Conservation (phyloP, 2,113 vertebrate genomes). For the Hippolais icterina region DNA sequence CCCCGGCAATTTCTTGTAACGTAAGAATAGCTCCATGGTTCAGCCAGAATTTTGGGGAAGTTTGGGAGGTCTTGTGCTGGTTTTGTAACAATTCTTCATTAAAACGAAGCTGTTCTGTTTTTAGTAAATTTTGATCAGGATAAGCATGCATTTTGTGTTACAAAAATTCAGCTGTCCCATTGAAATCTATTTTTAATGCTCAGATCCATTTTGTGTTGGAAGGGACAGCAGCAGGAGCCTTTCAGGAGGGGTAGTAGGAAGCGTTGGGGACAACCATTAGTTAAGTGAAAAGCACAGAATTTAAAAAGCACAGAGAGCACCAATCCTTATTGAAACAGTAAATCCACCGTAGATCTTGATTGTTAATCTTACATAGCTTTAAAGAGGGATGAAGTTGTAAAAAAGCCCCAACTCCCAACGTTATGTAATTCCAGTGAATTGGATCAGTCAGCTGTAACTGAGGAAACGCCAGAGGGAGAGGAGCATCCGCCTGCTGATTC, state of each 20-base stretch:
- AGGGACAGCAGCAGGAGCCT: neutral
- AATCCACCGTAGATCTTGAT: neutral
- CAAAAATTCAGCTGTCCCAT: neutral
- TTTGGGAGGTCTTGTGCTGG: neutral
- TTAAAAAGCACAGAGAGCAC: neutral
- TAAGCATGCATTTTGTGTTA: neutral
- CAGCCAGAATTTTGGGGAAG: neutral
- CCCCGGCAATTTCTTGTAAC: accelerated
- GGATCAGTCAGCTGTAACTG: slow-evolving; percentile 92
- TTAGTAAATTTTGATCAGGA: neutral
- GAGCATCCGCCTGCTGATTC: slow-evolving; percentile 94
- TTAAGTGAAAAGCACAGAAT: neutral
- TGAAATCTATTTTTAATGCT: neutral
- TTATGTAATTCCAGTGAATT: slow-evolving; percentile 85
- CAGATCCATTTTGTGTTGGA: neutral
- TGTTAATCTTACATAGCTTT: neutral
- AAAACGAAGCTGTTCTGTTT: neutral
- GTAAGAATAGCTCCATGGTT: accelerated
- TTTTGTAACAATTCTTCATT: neutral
- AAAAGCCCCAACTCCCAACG: neutral
- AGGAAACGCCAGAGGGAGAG: slow-evolving; percentile 94
- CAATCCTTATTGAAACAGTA: neutral
- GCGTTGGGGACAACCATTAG: neutral
- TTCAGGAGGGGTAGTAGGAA: neutral
- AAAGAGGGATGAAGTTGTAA: neutral